Base-by-base conservation (phyloP, 2,113 vertebrate genomes). In the Sylvia atricapilla region DNA sequence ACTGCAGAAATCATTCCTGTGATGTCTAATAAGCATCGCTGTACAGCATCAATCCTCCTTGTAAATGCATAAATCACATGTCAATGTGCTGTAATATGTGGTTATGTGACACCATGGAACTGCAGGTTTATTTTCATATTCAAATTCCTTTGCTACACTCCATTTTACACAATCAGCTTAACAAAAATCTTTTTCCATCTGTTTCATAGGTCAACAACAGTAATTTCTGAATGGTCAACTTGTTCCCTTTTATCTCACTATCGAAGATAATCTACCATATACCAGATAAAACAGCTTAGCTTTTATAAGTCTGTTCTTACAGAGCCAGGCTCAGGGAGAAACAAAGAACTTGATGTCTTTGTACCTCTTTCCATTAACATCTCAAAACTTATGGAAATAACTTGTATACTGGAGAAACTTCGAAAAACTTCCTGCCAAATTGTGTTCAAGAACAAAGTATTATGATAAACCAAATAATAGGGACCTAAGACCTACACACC, bases 181-280 rank as follows among this genome's bases (percentile, higher is more conserved):
- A 72, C 39, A 83, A 89, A 92, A 94, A 95, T 93, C 76, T 79
- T 50, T 93, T 87, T 69, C 78, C 91, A 86, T 89, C 93, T 96
- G 91, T 83, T 95, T 92, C 69, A 31, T 47, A 63, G 37, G 52
- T 92, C 63, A 92, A 66, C 67, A 93, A 31, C 62, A 60, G 62
- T 60, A 49, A 92, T 87, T 73, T 88, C 60, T 64, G 63, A 89
- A 77, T 91, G 89, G 66, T 76, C 84, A 88, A 27, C 60, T 74
- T 87, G 39, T 53, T 93, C 69, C 92, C 39, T 81, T 46, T 93
- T 86, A 90, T 69, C 35, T 77, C 64, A 68, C 93, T 92, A 17
- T 37, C 53, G 63, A 89, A 93, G 81, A 94, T 97, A 96, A 96
- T 96, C 96, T 94, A 84, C n/a, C 19, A 93, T 81, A 56, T 84